Percentiles rank a stretch among this genome's conserved stretches.
Evolutionary conservation across 2,113 vertebrate genomes (phyloP).

Genomic region (Mystacornis crossleyi): DNA sequence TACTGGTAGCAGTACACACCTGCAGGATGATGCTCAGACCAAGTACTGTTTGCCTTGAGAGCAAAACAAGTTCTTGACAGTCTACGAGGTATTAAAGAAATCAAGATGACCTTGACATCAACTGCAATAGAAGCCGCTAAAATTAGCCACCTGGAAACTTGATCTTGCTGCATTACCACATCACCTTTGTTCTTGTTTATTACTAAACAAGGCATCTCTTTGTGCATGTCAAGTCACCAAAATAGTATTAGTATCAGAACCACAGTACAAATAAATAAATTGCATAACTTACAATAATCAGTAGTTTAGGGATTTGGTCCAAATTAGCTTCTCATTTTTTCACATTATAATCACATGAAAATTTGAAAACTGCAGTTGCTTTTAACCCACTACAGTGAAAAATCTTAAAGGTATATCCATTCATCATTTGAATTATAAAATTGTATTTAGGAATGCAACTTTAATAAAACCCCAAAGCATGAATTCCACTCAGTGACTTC

Average conservation of each 20-base stretch:
- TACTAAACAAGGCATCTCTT: not conserved
- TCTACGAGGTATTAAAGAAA: not conserved
- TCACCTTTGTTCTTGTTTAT: not conserved
- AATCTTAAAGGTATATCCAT: not conserved
- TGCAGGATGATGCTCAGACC: not conserved
- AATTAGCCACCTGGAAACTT: conserved; percentile 32
- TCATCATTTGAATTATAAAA: not conserved
- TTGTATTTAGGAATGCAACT: not conserved
- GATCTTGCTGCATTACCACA: not conserved
- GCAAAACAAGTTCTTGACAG: not conserved
- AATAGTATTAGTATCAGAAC: not conserved
- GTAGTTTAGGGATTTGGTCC: rapidly evolving
- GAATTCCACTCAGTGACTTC: not conserved
- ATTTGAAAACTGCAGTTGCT: not conserved
- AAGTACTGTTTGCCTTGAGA: not conserved
- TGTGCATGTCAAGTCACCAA: not conserved
- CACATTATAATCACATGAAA: not conserved
- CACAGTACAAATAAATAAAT: not conserved
- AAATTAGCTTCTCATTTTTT: not conserved
- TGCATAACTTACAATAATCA: not conserved
- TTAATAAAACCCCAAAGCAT: not conserved
- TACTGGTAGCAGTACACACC: not conserved
- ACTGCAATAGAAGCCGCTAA: not conserved
- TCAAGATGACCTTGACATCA: not conserved
- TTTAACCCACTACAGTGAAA: not conserved